These are phyloP conservation scores for Alectoris magna DNA, from an alignment of 2,797 vertebrate species.

Conservation along the genomic window DNA sequence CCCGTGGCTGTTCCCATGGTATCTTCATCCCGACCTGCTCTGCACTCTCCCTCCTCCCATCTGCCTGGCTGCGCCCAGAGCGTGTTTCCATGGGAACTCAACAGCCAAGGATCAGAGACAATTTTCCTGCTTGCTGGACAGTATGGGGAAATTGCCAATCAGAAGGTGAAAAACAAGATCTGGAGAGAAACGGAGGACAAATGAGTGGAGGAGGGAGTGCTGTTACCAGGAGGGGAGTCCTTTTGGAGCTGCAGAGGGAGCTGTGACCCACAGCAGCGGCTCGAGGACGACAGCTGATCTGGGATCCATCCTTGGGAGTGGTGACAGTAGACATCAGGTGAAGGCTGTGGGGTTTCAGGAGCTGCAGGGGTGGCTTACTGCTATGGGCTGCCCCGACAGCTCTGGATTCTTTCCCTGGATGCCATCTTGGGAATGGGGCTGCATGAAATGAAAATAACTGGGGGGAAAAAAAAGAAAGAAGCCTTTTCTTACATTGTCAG, in stretches of 20 bases:
- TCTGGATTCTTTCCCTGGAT: background rate
- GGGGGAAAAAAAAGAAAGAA: background rate
- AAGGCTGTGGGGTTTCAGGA: background rate
- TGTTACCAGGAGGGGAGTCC: background rate
- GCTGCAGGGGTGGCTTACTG: background rate
- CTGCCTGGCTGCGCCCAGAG: slow-evolving; percentile 81
- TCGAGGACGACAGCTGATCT: background rate
- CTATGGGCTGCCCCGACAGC: background rate
- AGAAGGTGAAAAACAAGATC: slow-evolving; percentile 47
- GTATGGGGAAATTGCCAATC: slow-evolving; percentile 55
- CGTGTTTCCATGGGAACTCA: slow-evolving; percentile 88
- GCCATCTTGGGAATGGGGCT: background rate
- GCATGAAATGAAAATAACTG: background rate
- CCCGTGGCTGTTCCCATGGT: background rate
- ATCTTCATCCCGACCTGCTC: background rate
- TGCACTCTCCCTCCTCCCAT: slow-evolving; percentile 43
- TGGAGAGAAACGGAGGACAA: background rate
- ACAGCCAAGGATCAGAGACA: slow-evolving; percentile 72
- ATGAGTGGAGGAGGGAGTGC: background rate
- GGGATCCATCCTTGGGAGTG: background rate
- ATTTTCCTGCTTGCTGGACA: slow-evolving; percentile 59
- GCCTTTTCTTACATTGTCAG: background rate
- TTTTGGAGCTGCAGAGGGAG: background rate
- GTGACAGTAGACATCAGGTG: background rate
- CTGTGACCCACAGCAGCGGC: background rate